Evolutionary conservation across 2,888 invertebrate species (phyloP), one percentile per base, ranked within the genome.

Genomic region (Amiota minor): DNA sequence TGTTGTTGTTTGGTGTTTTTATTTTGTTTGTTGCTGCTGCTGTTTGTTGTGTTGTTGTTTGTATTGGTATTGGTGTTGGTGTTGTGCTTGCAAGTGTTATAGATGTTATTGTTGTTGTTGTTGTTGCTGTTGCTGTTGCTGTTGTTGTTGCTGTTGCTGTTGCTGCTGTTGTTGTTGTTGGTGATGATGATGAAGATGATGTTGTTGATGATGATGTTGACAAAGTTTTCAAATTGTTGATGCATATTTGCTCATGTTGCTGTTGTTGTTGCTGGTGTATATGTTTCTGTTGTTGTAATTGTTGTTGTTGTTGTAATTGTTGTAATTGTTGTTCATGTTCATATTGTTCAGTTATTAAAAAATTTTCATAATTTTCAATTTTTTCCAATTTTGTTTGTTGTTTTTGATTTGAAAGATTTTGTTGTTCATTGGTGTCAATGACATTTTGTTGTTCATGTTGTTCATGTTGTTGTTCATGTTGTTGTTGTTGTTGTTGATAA

Each of bases 281-380:
- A 62, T 14, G 16, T 14, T 55, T 35, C 59, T 59, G 46, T n/a
- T 64, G 62, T 62, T 69, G 72, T 64, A 16, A 10, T 55, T 76
- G 79, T 2, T 76, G 79, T 14, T 74, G 77, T 49, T 79, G 79
- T n/a, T 75, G n/a, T n/a, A n/a, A n/a, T 64, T 20, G 12, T 55
- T 76, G 79, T 2, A 76, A 78, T 14, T 74, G 77, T 49, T 79
- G 79, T n/a, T 75, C 76, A 55, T 79, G 81, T 74, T 81, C 75
- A 72, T 81, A 81, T 72, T 78, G 78, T 81, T 86, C 82, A 82
- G 84, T 81, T 85, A 81, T 77, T 46, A 83, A 72, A 71, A 81
- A 85, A 68, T 88, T 88, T 88, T 88, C 88, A 80, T 82, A 88
- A 77, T 88, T 88, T 88, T 88, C 88, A 74, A 88, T 87, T 87